Conservation (phyloP, 2,888 invertebrate species). For the Nomada lathburiana region DNA sequence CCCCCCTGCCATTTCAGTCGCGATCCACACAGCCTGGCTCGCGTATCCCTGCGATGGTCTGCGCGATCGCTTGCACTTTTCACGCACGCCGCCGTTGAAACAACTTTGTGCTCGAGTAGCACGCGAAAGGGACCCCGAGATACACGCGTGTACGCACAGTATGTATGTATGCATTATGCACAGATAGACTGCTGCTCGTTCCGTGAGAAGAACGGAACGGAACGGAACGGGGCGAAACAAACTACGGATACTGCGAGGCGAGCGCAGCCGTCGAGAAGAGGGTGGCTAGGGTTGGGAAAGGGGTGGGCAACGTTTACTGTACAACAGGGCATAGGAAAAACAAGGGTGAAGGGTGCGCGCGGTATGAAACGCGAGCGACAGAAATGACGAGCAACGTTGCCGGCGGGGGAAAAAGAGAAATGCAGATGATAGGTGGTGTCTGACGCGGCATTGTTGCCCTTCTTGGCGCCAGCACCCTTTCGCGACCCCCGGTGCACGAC, state of each 20-base stretch:
- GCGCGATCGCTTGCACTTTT: constrained; percentile 59
- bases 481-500: constrained; percentile 34
- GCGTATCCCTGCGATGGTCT: constrained; percentile 21
- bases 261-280: constrained; percentile 4
- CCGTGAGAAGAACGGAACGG: constrained; percentile 13
- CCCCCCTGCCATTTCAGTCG: constrained; percentile 4
- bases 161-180: not conserved
- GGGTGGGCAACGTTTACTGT: constrained; percentile 27
- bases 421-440: constrained; percentile 38
- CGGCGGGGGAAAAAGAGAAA: not conserved
- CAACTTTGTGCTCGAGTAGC: constrained; percentile 49
- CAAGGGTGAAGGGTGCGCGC: constrained; percentile 10
- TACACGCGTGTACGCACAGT: not conserved
- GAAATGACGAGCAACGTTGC: not conserved
- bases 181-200: not conserved
- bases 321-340: constrained; percentile 30
- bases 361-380: not conserved
- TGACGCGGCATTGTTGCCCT: constrained; percentile 70
- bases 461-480: constrained; percentile 61
- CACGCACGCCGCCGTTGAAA: constrained; percentile 51
- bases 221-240: not conserved
- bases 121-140: constrained; percentile 3
- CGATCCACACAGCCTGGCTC: constrained; percentile 34
- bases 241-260: not conserved
- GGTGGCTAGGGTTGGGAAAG: not conserved